These are phyloP conservation scores for Todus mexicanus DNA, from an alignment of 2,797 vertebrate genomes.

Conservation along the genomic window DNA sequence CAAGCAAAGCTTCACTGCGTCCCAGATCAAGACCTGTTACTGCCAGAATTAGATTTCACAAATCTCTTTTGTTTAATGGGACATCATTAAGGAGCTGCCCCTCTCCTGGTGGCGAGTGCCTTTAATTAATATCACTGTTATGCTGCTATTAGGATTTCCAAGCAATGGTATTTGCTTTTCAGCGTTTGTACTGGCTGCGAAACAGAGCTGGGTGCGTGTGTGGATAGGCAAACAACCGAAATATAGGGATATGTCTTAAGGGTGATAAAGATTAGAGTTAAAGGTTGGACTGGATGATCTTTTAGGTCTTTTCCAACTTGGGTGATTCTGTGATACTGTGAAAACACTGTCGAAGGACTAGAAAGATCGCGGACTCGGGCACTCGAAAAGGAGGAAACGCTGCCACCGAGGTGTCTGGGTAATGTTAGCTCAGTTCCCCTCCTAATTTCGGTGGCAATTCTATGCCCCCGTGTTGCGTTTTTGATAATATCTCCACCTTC, in stretches of 20 bases:
- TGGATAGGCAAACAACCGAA: not conserved
- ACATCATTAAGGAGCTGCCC: constrained; percentile 59
- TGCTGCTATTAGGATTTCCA: not conserved
- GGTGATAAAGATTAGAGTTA: too few species aligned
- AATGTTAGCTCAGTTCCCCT: not conserved
- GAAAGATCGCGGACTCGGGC: not conserved
- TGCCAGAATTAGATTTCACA: constrained; percentile 78
- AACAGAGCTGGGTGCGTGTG: not conserved
- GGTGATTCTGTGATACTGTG: too few species aligned
- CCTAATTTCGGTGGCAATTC: not conserved
- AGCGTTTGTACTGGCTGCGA: not conserved
- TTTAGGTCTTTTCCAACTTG: too few species aligned
- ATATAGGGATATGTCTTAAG: too few species aligned
- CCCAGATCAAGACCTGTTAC: constrained; percentile 73
- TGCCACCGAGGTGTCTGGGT: not conserved
- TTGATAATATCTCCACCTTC: not conserved
- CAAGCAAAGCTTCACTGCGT: constrained; percentile 76
- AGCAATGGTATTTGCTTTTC: not conserved
- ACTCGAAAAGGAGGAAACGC: not conserved
- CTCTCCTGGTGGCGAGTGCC: not conserved
- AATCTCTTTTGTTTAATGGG: constrained; percentile 67
- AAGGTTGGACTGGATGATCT: too few species aligned
- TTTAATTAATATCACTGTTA: constrained; percentile 37
- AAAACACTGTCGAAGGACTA: not conserved
- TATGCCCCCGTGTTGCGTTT: not conserved